Conservation (phyloP, 2,113 vertebrate species). For the Oostethus manadensis region DNA sequence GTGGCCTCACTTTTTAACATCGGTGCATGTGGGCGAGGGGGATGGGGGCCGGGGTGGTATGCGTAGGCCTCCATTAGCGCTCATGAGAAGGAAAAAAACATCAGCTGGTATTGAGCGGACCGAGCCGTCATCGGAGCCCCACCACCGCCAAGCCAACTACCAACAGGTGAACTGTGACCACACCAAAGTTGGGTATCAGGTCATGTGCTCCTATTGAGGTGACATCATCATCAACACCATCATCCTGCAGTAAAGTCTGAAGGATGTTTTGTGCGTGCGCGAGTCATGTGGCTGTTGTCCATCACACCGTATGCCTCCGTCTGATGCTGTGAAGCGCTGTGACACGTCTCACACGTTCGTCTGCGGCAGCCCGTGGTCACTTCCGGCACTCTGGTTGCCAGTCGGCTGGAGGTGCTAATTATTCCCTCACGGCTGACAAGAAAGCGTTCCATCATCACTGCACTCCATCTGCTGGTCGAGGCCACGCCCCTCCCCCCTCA, state of each 20-base stretch:
- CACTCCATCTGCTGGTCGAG: no score
- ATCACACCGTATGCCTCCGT: slow-evolving; percentile 16
- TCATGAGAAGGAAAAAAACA: no score
- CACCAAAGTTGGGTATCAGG: neutral
- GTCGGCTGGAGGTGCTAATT: slow-evolving; percentile 21
- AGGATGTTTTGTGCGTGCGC: neutral
- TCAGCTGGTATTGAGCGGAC: no score
- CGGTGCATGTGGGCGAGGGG: neutral
- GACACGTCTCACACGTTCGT: slow-evolving; percentile 13
- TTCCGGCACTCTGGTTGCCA: neutral
- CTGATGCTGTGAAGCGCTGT: slow-evolving; percentile 25
- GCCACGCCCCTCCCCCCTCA: neutral
- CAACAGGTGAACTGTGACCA: neutral
- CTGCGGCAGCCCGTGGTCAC: neutral
- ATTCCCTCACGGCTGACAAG: slow-evolving; percentile 7
- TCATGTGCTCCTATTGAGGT: neutral
- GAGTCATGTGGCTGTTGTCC: neutral
- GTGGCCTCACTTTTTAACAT: slow-evolving; percentile 29
- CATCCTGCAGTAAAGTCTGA: no score
- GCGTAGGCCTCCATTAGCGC: neutral
- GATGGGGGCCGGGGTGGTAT: neutral
- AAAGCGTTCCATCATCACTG: neutral
- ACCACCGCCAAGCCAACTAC: no score
- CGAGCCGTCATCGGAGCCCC: no score
- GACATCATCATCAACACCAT: neutral